Evolutionary conservation across 2,888 invertebrate species (phyloP).

Genomic region (Nesidiocoris tenuis): DNA sequence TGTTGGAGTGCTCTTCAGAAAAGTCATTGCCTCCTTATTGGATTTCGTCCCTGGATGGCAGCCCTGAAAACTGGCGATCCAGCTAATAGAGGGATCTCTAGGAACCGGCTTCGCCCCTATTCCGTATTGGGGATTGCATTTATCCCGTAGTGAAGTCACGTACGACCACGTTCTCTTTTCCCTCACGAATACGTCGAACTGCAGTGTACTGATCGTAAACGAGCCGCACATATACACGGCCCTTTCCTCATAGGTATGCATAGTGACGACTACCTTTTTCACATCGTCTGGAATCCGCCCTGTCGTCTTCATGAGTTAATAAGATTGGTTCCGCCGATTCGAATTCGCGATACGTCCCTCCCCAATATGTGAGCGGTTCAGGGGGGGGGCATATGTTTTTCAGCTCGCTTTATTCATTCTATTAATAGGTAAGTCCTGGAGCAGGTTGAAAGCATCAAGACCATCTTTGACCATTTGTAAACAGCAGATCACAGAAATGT

Average conservation of each 20-base stretch:
- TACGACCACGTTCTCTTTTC: background rate
- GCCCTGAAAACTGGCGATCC: background rate
- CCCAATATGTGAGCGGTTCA: too few relatives aligned
- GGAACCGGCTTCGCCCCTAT: background rate
- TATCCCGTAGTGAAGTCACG: background rate
- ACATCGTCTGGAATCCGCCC: background rate
- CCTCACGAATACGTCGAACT: background rate
- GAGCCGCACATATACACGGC: background rate
- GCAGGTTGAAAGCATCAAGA: too few relatives aligned
- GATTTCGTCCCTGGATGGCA: background rate
- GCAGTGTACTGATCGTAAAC: background rate
- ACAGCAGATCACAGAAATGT: too few relatives aligned
- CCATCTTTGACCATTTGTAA: too few relatives aligned
- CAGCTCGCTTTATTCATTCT: too few relatives aligned
- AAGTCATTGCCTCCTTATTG: background rate
- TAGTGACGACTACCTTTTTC: background rate
- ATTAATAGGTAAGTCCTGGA: too few relatives aligned
- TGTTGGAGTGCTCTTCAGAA: background rate
- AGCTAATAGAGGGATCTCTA: background rate
- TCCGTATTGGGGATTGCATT: background rate
- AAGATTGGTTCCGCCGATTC: background rate
- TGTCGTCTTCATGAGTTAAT: background rate
- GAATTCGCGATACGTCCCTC: too few relatives aligned
- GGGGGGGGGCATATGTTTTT: too few relatives aligned
- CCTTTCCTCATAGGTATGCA: background rate